Percentiles rank a stretch among this genome's conserved stretches.
Conservation (phyloP, 1,140 invertebrate genomes). For the Hestina assimilis region DNA sequence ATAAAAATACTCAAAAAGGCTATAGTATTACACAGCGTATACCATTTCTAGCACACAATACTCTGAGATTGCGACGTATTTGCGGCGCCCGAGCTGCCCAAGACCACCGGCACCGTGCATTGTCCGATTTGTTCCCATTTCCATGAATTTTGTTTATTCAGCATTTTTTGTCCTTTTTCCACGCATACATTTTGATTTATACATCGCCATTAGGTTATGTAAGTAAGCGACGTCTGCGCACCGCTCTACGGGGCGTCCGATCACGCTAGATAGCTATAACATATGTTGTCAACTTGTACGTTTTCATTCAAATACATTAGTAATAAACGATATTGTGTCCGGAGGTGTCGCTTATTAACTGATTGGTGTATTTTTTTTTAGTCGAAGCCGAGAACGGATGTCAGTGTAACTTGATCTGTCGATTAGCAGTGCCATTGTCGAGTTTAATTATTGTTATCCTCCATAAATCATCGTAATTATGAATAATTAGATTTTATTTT, state of each 20-base stretch:
- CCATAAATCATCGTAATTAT: too few species aligned
- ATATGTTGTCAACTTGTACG: constrained; percentile 75
- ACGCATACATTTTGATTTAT: constrained; percentile 66
- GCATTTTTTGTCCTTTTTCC: constrained; percentile 56
- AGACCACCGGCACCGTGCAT: constrained; percentile 61
- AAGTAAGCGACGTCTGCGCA: neutral
- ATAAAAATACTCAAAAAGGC: too few species aligned
- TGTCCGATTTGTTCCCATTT: constrained; percentile 70
- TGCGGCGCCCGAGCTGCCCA: constrained; percentile 7
- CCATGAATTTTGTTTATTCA: constrained; percentile 74
- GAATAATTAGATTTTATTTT: too few species aligned
- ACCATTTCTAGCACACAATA: neutral
- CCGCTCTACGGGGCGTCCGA: constrained; percentile 60
- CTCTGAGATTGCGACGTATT: neutral
- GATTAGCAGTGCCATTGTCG: too few species aligned
- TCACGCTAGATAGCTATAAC: constrained; percentile 68
- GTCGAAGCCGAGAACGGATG: too few species aligned
- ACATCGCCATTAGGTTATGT: constrained; percentile 65
- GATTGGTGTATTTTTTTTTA: constrained; percentile 12
- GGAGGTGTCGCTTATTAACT: constrained; percentile 55
- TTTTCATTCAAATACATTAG: constrained; percentile 73
- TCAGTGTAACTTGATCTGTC: too few species aligned
- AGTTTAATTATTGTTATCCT: too few species aligned
- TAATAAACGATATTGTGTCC: constrained; percentile 48
- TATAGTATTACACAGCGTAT: too few species aligned